Conservation (phyloP, 2,888 invertebrate genomes). For the Tyria jacobaeae region DNA sequence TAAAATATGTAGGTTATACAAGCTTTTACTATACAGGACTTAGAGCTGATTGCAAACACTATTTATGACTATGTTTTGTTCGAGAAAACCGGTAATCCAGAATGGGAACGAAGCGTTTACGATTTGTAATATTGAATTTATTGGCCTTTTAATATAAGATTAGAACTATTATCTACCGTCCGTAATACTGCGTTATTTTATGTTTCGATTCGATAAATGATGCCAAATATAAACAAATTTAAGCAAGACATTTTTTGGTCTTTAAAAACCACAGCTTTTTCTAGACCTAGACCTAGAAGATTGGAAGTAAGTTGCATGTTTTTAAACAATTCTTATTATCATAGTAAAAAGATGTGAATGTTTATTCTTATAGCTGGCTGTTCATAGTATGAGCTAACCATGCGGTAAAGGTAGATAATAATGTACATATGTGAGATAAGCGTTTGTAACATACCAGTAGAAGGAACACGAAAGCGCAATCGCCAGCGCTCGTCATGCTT, state of each 20-base stretch:
- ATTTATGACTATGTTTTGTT: constrained; percentile 48
- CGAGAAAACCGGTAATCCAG: constrained; percentile 43
- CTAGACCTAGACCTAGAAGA: too few species aligned
- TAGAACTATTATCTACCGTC: too few species aligned
- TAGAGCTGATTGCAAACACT: constrained; percentile 49
- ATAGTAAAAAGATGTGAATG: background rate
- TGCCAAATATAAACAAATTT: too few species aligned
- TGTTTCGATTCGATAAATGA: too few species aligned
- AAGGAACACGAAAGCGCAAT: constrained; percentile 78
- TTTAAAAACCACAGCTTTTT: too few species aligned
- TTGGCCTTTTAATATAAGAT: background rate
- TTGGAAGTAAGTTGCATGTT: background rate
- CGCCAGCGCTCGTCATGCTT: constrained; percentile 84
- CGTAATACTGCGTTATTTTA: too few species aligned
- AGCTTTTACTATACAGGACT: constrained; percentile 35
- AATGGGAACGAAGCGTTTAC: constrained; percentile 46
- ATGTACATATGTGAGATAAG: constrained; percentile 7
- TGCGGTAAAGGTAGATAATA: background rate
- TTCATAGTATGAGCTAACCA: background rate
- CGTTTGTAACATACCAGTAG: constrained; percentile 72
- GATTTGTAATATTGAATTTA: constrained; percentile 29
- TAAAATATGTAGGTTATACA: constrained; percentile 44
- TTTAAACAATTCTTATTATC: background rate
- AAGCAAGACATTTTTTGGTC: too few species aligned
- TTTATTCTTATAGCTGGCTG: background rate